These are phyloP conservation scores for Muntiacus reevesi DNA, from an alignment of 2,113 vertebrate species.

Conservation along the genomic window DNA sequence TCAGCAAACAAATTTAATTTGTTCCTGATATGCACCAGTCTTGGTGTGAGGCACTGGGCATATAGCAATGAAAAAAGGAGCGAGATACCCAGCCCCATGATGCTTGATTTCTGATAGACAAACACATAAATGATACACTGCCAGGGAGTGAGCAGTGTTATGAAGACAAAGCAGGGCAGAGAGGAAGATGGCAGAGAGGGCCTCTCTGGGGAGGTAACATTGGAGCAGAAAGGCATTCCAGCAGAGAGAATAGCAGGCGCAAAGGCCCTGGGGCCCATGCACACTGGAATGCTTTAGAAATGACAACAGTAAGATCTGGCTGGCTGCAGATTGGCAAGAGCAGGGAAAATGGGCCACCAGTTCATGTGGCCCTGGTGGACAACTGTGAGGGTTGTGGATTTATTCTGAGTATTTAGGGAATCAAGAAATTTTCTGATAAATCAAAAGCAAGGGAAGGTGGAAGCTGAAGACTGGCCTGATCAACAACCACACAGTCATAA, in stretches of 20 bases:
- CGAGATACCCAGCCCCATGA: background rate
- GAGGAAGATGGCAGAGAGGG: background rate
- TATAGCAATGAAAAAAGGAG: background rate
- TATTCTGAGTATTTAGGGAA: background rate
- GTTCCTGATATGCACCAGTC: background rate
- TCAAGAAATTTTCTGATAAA: background rate
- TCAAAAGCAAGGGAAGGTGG: background rate
- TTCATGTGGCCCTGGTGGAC: background rate
- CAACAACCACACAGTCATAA: background rate
- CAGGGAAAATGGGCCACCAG: background rate
- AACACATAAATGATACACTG: background rate
- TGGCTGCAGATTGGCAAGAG: background rate
- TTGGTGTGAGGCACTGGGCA: background rate
- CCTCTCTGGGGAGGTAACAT: background rate
- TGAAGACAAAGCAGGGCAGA: background rate
- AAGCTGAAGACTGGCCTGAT: background rate
- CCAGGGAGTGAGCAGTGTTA: background rate
- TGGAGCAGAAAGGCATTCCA: background rate
- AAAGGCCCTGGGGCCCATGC: background rate
- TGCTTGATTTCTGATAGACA: background rate
- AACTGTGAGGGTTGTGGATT: background rate
- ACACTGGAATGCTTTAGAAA: background rate
- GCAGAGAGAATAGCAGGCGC: background rate
- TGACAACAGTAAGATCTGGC: background rate
- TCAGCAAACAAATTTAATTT: background rate